Percentiles rank a stretch among this genome's conserved stretches.
phyloP scores from a whole-genome alignment of 2,888 invertebrate genomes.

The Lumbricus terrestris region DNA sequence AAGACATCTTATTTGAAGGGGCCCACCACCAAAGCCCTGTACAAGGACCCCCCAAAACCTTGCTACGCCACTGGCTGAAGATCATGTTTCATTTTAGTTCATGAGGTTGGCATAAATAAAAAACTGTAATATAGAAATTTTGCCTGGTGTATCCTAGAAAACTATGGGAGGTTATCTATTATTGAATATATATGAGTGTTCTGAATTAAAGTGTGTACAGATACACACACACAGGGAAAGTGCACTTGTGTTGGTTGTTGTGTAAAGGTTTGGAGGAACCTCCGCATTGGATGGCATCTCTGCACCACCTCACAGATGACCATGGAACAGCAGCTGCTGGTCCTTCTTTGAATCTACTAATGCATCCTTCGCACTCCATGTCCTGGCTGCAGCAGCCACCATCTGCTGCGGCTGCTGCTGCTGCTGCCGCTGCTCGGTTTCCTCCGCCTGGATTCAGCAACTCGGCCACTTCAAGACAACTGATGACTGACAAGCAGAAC shows the following conservation, averaged over 20 bases:
- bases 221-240: too few relatives aligned
- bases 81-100: background rate
- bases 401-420: background rate
- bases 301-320: constrained; percentile 60
- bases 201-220: too few relatives aligned
- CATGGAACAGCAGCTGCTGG: constrained; percentile 46
- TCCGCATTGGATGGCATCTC: constrained; percentile 61
- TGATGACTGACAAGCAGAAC: constrained; percentile 8
- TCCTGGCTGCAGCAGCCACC: background rate
- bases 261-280: constrained; percentile 15
- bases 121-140: background rate
- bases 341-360: constrained; percentile 25
- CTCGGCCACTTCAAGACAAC: background rate
- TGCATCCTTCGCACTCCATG: constrained; percentile 43
- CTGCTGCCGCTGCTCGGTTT: background rate
- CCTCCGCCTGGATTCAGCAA: constrained; percentile 7
- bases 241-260: background rate
- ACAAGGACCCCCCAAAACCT: too few relatives aligned
- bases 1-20: too few relatives aligned
- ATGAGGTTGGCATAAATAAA: background rate
- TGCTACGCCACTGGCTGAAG: background rate
- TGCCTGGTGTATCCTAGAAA: too few relatives aligned
- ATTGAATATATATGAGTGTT: too few relatives aligned
- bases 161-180: too few relatives aligned
- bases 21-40: too few relatives aligned